Conservation (phyloP, 2,888 invertebrate genomes). For the Ophioninae sp. region DNA sequence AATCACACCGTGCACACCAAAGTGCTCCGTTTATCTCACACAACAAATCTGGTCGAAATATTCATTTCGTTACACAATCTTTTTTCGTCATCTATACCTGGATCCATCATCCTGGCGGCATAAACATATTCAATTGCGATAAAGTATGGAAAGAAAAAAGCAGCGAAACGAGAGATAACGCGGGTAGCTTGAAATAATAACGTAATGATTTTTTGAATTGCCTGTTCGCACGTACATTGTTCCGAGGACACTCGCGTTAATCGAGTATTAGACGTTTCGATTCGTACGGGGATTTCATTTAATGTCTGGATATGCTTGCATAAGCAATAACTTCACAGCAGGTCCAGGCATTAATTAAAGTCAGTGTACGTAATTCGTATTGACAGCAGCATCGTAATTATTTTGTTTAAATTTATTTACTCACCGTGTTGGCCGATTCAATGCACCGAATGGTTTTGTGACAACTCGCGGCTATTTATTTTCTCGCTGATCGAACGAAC, state of each 20-base stretch:
- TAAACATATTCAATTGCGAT: slow-evolving; percentile 61
- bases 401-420: slow-evolving; percentile 26
- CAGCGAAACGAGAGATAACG: slow-evolving; percentile 7
- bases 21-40: slow-evolving; percentile 21
- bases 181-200: slow-evolving; percentile 7
- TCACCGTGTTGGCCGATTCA: background rate
- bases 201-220: background rate
- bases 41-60: slow-evolving; percentile 1
- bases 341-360: too few species aligned
- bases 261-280: slow-evolving; percentile 18
- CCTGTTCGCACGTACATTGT: slow-evolving; percentile 23
- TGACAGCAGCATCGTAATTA: slow-evolving; percentile 27
- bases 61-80: slow-evolving; percentile 2
- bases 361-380: slow-evolving; percentile 2
- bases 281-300: too few species aligned
- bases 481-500: background rate
- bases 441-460: background rate
- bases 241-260: slow-evolving; percentile 21
- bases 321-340: too few species aligned
- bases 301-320: too few species aligned
- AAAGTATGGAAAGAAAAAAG: slow-evolving; percentile 30
- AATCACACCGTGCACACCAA: slow-evolving; percentile 40
- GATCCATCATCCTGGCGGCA: slow-evolving; percentile 68
- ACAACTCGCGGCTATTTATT: background rate
- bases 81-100: slow-evolving; percentile 62